Evolutionary conservation across 2,797 vertebrate species (phyloP), one percentile per base, ranked within the genome.

Genomic region (Micromesistius poutassou): DNA sequence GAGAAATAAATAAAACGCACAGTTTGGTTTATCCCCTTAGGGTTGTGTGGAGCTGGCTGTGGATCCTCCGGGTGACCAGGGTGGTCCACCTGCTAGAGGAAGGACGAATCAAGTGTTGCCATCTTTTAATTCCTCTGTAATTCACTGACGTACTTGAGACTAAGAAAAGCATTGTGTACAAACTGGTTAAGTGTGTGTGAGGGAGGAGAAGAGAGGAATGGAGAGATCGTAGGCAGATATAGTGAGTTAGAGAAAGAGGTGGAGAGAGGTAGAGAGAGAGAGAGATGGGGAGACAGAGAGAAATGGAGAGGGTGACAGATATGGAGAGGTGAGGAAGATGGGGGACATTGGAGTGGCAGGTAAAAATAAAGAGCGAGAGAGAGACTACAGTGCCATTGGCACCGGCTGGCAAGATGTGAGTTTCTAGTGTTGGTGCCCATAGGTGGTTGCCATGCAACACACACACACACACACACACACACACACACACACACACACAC

Each of bases 381-480:
- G 75, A 71, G 66, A 71, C n/a, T 62, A 9, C 55, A 25, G 22
- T 7, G 4, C 1, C 55, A 7, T 62, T 91, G 91, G 86, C 91
- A 84, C 73, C 84, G 83, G 83, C 82, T 81, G 78, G 80, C 75
- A 74, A 78, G 82, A 86, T 84, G 83, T 83, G 84, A 82, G 87
- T 83, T 83, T 82, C 86, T 84, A 76, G 84, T 73, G 76, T 87
- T 89, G 89, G 89, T 93, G 93, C 93, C 94, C 93, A 92, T 90
- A 91, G 90, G 93, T 93, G 88, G 93, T 93, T 94, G 93, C 93
- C 94, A 93, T 93, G 88, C 89, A 91, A 87, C 82, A 87, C 83
- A 86, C 76, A 80, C 79, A 68, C 87, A 86, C 77, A 80, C 55
- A 62, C 55, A 62, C 81, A 80, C 83, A 85, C 84, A 78, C 80